Conservation (phyloP, 2,888 invertebrate species). For the Synergus gifuensis region DNA sequence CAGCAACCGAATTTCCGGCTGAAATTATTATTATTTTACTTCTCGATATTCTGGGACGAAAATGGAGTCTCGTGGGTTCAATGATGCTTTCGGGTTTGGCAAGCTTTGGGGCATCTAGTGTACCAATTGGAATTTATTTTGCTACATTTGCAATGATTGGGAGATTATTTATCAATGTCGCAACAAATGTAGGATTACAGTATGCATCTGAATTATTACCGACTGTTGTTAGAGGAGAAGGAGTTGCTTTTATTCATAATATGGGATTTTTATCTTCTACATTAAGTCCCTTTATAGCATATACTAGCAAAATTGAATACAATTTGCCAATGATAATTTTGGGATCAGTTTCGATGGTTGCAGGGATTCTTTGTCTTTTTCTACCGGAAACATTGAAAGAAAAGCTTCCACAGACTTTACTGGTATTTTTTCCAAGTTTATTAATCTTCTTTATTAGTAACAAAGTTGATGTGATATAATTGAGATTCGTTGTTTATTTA, state of each 20-base stretch:
- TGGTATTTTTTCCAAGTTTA: slow-evolving; percentile 47
- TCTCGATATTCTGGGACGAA: slow-evolving; percentile 87
- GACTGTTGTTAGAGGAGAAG: slow-evolving; percentile 90
- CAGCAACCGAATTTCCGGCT: slow-evolving; percentile 89
- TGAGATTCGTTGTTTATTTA: slow-evolving; percentile 57
- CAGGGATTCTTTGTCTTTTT: slow-evolving; percentile 85
- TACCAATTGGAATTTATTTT: slow-evolving; percentile 84
- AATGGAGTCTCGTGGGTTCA: slow-evolving; percentile 89
- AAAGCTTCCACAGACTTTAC: slow-evolving; percentile 89
- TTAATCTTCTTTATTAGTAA: too few species aligned
- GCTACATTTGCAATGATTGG: slow-evolving; percentile 88
- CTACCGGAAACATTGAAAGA: slow-evolving; percentile 90
- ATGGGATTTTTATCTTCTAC: slow-evolving; percentile 92
- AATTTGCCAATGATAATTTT: slow-evolving; percentile 87
- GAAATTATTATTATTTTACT: slow-evolving; percentile 86
- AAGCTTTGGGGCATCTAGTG: slow-evolving; percentile 85
- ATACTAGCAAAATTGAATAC: slow-evolving; percentile 84
- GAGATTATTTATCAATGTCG: slow-evolving; percentile 89
- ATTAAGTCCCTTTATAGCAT: slow-evolving; percentile 89
- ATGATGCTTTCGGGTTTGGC: slow-evolving; percentile 88
- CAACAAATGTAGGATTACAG: slow-evolving; percentile 91
- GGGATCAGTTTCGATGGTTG: slow-evolving; percentile 85
- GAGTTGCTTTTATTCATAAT: slow-evolving; percentile 90
- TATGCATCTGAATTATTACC: slow-evolving; percentile 91
- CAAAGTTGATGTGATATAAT: too few species aligned